phyloP scores from a whole-genome alignment of 2,797 vertebrate species.

The Clarias pachynema region DNA sequence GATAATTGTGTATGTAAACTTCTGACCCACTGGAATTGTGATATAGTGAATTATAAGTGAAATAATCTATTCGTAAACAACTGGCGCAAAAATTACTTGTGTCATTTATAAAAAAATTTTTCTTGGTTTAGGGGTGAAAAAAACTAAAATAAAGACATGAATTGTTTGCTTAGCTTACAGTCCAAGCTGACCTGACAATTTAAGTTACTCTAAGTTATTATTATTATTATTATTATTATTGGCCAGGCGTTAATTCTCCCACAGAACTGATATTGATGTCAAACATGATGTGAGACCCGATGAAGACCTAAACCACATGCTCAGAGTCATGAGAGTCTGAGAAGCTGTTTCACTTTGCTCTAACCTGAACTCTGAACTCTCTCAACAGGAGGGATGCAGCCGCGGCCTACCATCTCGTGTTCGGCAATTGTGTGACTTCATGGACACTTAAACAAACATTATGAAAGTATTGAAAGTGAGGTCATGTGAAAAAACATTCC shows the following conservation, averaged over 20 bases:
- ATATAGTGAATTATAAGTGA: no score
- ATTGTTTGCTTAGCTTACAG: neutral
- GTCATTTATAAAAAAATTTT: no score
- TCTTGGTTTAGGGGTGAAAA: neutral
- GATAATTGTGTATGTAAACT: no score
- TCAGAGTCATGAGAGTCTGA: slow-evolving; percentile 41
- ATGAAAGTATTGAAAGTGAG: slow-evolving; percentile 26
- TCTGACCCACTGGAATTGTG: no score
- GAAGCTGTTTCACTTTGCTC: slow-evolving; percentile 40
- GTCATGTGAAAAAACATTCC: slow-evolving; percentile 45
- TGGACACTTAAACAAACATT: slow-evolving; percentile 35
- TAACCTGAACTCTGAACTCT: slow-evolving; percentile 47
- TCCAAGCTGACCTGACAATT: neutral
- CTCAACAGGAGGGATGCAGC: slow-evolving; percentile 47
- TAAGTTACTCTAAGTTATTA: neutral
- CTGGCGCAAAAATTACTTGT: no score
- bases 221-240: neutral
- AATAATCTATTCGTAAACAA: no score
- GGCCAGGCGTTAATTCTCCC: neutral
- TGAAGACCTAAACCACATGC: slow-evolving; percentile 9
- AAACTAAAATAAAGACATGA: neutral
- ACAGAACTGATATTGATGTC: neutral
- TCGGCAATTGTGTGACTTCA: slow-evolving; percentile 40
- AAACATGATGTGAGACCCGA: neutral
- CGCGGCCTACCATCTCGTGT: slow-evolving; percentile 16